A percentile compares a stretch with the other conserved stretches of the same genome.
These are phyloP conservation scores for Cyclura pinguis DNA, from an alignment of 2,797 vertebrate species.

Conservation along the genomic window DNA sequence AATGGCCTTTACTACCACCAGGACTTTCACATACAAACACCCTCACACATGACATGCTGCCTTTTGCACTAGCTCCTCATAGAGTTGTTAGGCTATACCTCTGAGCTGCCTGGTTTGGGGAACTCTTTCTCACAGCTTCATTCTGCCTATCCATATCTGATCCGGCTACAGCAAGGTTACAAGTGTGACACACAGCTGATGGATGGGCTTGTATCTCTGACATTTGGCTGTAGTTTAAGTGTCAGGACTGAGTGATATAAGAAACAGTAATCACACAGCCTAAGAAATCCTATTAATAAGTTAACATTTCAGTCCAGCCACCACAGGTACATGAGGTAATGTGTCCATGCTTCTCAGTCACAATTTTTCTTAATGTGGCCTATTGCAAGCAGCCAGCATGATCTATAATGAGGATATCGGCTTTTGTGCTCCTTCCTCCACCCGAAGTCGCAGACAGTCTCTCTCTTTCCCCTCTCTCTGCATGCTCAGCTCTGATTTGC, in stretches of 20 bases:
- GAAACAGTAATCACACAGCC: slow-evolving; percentile 53
- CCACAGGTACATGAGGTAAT: slow-evolving; percentile 72
- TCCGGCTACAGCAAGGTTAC: slow-evolving; percentile 6
- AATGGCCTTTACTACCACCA: background rate
- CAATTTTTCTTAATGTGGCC: slow-evolving; percentile 58
- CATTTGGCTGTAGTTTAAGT: slow-evolving; percentile 61
- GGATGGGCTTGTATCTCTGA: slow-evolving; percentile 43
- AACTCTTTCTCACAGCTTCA: background rate
- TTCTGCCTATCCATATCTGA: background rate
- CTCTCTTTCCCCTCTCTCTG: background rate
- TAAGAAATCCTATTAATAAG: slow-evolving; percentile 71
- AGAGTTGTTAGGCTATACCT: background rate
- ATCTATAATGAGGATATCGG: slow-evolving; percentile 64
- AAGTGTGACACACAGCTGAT: slow-evolving; percentile 21
- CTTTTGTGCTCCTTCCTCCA: slow-evolving; percentile 51
- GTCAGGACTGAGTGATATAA: slow-evolving; percentile 51
- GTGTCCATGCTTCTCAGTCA: slow-evolving; percentile 65
- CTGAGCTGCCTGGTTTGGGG: background rate
- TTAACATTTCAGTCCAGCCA: slow-evolving; percentile 69
- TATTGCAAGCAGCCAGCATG: slow-evolving; percentile 62
- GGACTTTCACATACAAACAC: background rate
- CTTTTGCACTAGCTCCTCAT: background rate
- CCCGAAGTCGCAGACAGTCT: slow-evolving; percentile 59
- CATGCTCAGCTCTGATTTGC: slow-evolving; percentile 65
- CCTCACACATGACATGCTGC: background rate